Evolutionary conservation across 2,797 vertebrate genomes (phyloP).

Genomic region (Micromesistius poutassou): DNA sequence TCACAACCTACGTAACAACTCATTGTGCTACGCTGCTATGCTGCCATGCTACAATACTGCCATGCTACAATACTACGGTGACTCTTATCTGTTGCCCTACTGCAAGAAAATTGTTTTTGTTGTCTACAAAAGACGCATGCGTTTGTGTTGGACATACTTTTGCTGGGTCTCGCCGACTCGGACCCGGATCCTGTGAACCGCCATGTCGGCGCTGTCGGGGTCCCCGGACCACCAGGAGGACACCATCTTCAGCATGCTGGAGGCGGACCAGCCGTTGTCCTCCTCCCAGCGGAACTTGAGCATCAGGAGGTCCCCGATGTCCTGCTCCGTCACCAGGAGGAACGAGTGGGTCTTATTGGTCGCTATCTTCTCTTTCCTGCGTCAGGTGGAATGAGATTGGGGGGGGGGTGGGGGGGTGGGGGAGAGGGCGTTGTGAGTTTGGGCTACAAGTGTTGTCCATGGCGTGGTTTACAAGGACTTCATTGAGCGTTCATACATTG

Average conservation of each 20-base stretch:
- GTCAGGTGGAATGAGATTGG: conserved; percentile 4
- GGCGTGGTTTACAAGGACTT: not conserved
- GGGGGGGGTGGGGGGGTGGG: no score
- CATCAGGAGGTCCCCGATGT: conserved; percentile 75
- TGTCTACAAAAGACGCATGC: not conserved
- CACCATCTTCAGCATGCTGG: conserved; percentile 64
- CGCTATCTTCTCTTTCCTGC: conserved; percentile 69
- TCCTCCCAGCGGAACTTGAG: conserved; percentile 74
- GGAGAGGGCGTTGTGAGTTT: not conserved
- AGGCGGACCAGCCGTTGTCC: conserved; percentile 61
- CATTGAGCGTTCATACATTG: not conserved
- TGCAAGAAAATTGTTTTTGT: not conserved
- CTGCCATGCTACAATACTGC: not conserved
- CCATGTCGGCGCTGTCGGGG: conserved; percentile 41
- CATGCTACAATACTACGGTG: not conserved
- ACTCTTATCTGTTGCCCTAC: not conserved
- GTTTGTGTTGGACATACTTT: conserved; percentile 53
- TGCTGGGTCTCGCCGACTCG: conserved; percentile 75
- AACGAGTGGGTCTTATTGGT: conserved; percentile 74
- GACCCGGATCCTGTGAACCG: conserved; percentile 72
- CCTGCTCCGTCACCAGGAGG: conserved; percentile 73
- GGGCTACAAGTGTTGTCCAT: not conserved
- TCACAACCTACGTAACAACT: not conserved
- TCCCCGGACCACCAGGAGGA: conserved; percentile 73
- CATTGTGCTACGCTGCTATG: not conserved